Evolutionary conservation across 2,113 vertebrate genomes (phyloP).

Genomic region (Stegostoma tigrinum): DNA sequence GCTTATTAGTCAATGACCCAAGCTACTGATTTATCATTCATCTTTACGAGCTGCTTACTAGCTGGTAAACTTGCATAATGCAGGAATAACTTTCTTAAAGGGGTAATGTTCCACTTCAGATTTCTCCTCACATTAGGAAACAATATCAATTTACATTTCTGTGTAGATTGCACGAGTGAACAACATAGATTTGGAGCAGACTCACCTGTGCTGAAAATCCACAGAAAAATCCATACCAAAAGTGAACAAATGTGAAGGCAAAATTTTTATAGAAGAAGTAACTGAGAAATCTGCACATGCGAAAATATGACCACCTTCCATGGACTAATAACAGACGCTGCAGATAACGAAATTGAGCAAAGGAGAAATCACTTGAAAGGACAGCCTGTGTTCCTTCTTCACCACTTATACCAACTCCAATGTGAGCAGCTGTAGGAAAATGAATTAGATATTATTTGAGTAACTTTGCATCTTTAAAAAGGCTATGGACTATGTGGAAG

Average conservation of each 20-base stretch:
- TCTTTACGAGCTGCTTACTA: neutral
- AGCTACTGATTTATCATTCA: neutral
- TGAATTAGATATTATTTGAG: neutral
- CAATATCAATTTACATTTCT: neutral
- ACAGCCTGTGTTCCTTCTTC: conserved; percentile 92
- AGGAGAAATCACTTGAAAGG: conserved; percentile 81
- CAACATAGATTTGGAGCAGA: neutral
- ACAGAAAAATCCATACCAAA: conserved; percentile 92
- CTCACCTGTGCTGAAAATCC: conserved; percentile 92
- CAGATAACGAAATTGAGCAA: conserved; percentile 86
- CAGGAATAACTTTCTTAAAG: neutral
- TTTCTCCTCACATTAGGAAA: neutral
- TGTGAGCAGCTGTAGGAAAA: conserved; percentile 72
- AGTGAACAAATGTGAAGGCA: conserved; percentile 85
- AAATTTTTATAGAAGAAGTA: conserved; percentile 99
- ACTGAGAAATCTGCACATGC: conserved; percentile 91
- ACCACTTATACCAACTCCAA: conserved; percentile 85
- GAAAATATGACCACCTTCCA: conserved; percentile 88
- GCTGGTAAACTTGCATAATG: neutral
- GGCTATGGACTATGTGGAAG: neutral
- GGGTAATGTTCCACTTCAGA: neutral
- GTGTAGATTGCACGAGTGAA: neutral
- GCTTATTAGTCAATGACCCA: neutral
- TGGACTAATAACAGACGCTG: conserved; percentile 89
- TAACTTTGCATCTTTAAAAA: neutral